A percentile compares a stretch with the other conserved stretches of the same genome.
Evolutionary conservation across 2,888 invertebrate genomes (phyloP).

Genomic region (Xestia rhomboidea): DNA sequence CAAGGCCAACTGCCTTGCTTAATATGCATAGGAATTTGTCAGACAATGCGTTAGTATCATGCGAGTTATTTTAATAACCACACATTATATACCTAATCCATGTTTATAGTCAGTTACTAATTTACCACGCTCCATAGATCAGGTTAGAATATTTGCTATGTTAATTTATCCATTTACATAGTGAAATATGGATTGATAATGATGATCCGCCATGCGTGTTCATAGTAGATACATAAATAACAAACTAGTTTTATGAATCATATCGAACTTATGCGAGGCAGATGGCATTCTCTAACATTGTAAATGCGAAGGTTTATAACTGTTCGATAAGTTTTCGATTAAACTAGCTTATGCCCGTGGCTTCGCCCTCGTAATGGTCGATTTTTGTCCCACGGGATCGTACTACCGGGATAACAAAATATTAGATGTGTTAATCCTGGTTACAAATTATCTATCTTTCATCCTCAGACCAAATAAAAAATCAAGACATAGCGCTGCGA

Average conservation of each 20-base stretch:
- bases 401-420: no score
- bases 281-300: neutral
- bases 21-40: conserved; percentile 40
- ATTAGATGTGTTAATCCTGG: no score
- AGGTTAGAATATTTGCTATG: conserved; percentile 38
- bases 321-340: neutral
- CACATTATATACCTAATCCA: conserved; percentile 14
- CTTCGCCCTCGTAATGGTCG: no score
- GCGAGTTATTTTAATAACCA: conserved; percentile 34
- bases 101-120: conserved; percentile 18
- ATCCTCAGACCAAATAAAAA: no score
- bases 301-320: neutral
- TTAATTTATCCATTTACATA: conserved; percentile 49
- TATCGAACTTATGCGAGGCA: neutral
- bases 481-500: no score
- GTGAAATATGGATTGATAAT: conserved; percentile 28
- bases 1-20: conserved; percentile 48
- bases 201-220: conserved; percentile 5
- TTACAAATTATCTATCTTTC: no score
- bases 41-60: conserved; percentile 33
- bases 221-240: conserved; percentile 18
- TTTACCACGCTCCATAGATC: neutral
- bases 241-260: conserved; percentile 44
- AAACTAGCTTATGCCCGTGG: no score
- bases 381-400: no score